A percentile compares a stretch with the other conserved stretches of the same genome.
phyloP scores from a whole-genome alignment of 2,113 vertebrate species.

The Morone chrysops region DNA sequence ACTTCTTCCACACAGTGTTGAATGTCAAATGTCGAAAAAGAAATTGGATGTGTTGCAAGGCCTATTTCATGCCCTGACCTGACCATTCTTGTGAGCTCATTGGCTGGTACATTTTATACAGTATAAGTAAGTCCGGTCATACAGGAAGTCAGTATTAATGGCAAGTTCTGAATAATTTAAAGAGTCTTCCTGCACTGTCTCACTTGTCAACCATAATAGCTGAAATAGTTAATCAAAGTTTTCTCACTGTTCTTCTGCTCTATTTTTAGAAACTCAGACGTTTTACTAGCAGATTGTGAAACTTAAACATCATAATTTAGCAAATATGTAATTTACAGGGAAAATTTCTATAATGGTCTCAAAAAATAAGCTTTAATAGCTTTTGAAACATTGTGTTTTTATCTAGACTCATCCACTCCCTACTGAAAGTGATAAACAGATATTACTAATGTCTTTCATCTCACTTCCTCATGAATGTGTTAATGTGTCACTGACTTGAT shows the following conservation, averaged over 20 bases:
- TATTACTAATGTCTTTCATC: constrained; percentile 43
- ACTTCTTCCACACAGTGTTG: background rate
- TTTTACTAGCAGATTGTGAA: background rate
- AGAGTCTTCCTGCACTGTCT: background rate
- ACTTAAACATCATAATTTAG: background rate
- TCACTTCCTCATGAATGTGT: constrained; percentile 58
- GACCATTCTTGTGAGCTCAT: no score
- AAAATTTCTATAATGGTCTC: background rate
- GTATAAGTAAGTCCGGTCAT: background rate
- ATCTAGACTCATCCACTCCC: background rate
- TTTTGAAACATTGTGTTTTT: background rate
- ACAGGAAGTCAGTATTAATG: constrained; percentile 7
- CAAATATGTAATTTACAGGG: background rate
- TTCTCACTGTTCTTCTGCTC: background rate
- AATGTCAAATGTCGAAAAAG: background rate
- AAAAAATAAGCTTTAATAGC: background rate
- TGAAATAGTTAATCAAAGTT: background rate
- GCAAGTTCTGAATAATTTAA: constrained; percentile 31
- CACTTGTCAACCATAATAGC: background rate
- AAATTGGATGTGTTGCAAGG: no score
- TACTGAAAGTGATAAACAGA: constrained; percentile 6
- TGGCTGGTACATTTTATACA: background rate
- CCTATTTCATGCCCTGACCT: no score
- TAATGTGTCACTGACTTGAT: constrained; percentile 60
- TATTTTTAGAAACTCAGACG: background rate